phyloP scores from a whole-genome alignment of 2,113 vertebrate genomes.

The Recurvirostra avosetta region DNA sequence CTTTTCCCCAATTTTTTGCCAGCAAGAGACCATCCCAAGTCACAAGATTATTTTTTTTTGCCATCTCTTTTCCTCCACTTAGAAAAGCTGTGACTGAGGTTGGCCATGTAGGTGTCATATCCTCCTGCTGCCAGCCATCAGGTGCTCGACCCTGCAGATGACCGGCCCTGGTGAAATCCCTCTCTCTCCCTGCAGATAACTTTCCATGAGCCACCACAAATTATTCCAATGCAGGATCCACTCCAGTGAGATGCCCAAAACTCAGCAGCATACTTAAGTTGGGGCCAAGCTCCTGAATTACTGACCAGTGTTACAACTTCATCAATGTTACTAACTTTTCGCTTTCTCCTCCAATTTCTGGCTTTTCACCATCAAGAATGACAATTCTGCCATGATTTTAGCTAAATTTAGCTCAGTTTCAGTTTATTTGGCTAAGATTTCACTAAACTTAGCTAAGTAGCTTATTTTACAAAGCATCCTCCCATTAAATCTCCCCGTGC shows the following conservation, averaged over 20 bases:
- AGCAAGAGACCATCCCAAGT: accelerated
- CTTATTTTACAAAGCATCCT: neutral
- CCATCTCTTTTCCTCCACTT: neutral
- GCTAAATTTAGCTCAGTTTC: neutral
- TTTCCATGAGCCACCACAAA: neutral
- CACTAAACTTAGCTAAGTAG: neutral
- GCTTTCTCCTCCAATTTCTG: neutral
- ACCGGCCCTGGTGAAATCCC: neutral
- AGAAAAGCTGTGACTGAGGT: neutral
- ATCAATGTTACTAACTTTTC: neutral
- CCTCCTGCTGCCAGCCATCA: neutral
- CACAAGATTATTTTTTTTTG: accelerated
- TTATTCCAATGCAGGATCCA: neutral
- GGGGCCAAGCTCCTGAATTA: neutral
- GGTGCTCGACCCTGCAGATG: neutral
- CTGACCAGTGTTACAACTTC: neutral
- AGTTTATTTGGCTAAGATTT: neutral
- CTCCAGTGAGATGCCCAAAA: neutral
- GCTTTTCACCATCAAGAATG: neutral
- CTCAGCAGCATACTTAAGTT: neutral
- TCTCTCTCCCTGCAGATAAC: neutral
- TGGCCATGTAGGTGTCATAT: neutral
- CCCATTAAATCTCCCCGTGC: neutral
- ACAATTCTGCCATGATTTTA: neutral
- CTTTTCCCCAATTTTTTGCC: neutral